Percentiles rank a stretch among this genome's conserved stretches.
Conservation (phyloP, 1,140 invertebrate genomes). For the Megalonaias nervosa region DNA sequence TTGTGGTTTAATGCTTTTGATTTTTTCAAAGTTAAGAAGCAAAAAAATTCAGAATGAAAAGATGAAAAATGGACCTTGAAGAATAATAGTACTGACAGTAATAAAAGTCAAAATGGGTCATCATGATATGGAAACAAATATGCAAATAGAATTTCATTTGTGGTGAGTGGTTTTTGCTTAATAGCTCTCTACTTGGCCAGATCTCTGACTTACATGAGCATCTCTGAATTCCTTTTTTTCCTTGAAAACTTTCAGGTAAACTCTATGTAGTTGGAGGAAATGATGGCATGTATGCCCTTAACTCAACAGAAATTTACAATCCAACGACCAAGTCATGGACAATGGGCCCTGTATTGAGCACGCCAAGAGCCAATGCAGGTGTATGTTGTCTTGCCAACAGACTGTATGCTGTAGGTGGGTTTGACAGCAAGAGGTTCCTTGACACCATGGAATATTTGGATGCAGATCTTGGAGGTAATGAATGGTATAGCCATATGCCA, state of each 20-base stretch:
- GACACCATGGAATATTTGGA: conserved; percentile 82
- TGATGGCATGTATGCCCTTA: conserved; percentile 78
- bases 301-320: conserved; percentile 91
- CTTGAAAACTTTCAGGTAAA: conserved; percentile 69
- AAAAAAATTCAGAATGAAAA: no score
- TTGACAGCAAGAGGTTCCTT: conserved; percentile 86
- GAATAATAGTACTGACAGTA: no score
- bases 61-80: no score
- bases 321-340: conserved; percentile 84
- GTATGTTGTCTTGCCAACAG: conserved; percentile 79
- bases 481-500: conserved; percentile 20
- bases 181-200: no score
- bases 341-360: conserved; percentile 87
- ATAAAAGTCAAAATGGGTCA: no score
- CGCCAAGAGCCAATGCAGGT: conserved; percentile 90
- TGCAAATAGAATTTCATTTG: no score
- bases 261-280: conserved; percentile 74
- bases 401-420: conserved; percentile 86
- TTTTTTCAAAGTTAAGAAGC: no score
- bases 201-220: no score
- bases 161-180: no score
- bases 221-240: no score
- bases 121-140: no score
- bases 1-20: no score
- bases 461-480: conserved; percentile 41